These are phyloP conservation scores for Keiferia lycopersicella DNA, from an alignment of 2,888 invertebrate species.

Conservation along the genomic window DNA sequence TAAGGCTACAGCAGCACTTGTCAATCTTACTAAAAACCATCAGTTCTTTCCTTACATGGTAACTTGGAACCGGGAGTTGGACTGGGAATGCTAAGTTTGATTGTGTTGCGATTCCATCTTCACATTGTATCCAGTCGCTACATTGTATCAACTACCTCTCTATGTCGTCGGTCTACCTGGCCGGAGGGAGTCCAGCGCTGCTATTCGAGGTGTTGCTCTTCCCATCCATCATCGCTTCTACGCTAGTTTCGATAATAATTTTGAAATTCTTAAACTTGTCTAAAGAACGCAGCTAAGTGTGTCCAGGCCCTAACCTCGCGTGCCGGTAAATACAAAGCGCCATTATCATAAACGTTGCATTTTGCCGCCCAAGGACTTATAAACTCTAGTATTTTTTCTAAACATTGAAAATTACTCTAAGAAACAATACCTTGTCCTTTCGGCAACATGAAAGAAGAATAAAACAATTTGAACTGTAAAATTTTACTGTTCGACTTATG, in stretches of 20 bases:
- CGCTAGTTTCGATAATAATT: too few relatives aligned
- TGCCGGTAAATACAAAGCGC: constrained; percentile 19
- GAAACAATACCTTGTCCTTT: constrained; percentile 12
- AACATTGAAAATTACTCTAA: constrained; percentile 13
- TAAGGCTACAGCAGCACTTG: too few relatives aligned
- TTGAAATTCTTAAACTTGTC: not conserved
- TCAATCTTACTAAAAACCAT: too few relatives aligned
- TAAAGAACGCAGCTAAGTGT: not conserved
- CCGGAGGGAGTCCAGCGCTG: not conserved
- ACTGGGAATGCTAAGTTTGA: too few relatives aligned
- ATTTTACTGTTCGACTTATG: not conserved
- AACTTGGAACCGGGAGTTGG: too few relatives aligned
- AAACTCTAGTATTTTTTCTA: constrained; percentile 16
- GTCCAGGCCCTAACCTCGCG: constrained; percentile 9
- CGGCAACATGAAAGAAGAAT: constrained; percentile 12
- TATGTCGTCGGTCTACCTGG: not conserved
- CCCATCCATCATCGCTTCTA: too few relatives aligned
- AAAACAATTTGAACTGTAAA: constrained; percentile 18
- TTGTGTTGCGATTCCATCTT: too few relatives aligned
- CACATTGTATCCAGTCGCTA: too few relatives aligned
- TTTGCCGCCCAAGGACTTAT: constrained; percentile 15
- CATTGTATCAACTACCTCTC: too few relatives aligned
- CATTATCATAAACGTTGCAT: constrained; percentile 19
- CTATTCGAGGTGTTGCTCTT: too few relatives aligned
- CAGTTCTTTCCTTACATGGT: too few relatives aligned